These are phyloP conservation scores for Epirrhoe alternata DNA, from an alignment of 2,888 invertebrate species.

Conservation along the genomic window DNA sequence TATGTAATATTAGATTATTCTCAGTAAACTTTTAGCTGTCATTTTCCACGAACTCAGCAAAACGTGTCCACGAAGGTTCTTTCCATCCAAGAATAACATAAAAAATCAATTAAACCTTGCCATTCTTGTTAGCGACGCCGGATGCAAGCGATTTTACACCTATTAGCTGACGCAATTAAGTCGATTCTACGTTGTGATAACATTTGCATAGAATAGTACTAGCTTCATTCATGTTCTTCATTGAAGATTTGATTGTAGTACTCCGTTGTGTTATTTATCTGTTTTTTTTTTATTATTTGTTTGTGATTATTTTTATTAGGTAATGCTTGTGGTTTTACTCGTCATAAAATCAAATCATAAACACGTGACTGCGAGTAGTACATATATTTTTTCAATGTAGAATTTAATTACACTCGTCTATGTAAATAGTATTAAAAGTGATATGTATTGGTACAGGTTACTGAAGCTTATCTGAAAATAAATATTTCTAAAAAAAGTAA, in stretches of 20 bases:
- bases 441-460: no score
- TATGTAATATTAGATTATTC: no score
- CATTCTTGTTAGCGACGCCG: constrained; percentile 52
- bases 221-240: constrained; percentile 65
- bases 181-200: constrained; percentile 70
- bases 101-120: constrained; percentile 40
- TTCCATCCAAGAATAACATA: constrained; percentile 40
- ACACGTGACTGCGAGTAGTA: no score
- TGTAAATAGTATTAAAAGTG: no score
- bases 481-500: no score
- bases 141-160: constrained; percentile 71
- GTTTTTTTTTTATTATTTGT: constrained; percentile 19
- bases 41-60: constrained; percentile 6
- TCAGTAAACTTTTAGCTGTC: no score
- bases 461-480: no score
- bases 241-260: constrained; percentile 39
- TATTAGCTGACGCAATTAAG: constrained; percentile 71
- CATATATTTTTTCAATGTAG: no score
- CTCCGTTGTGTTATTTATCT: constrained; percentile 38
- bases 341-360: no score
- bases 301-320: constrained; percentile 5
- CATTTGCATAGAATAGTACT: constrained; percentile 77
- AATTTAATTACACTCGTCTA: no score
- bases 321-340: no score
- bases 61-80: constrained; percentile 31